Conservation (phyloP, 2,797 vertebrate genomes). For the Rhinoraja longicauda region DNA sequence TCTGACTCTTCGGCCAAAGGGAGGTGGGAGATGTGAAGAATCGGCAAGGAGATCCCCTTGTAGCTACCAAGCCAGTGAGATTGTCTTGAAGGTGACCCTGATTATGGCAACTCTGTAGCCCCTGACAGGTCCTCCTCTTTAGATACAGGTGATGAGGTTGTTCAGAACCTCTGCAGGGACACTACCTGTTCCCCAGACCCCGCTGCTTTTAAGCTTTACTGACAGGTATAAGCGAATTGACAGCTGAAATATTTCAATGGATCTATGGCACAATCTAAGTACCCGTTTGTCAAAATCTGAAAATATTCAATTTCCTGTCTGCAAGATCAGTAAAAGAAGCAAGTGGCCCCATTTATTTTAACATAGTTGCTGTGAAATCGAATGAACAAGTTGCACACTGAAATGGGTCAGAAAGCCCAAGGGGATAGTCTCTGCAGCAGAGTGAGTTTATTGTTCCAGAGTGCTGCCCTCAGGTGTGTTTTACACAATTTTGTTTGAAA, state of each 20-base stretch:
- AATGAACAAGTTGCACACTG: not conserved
- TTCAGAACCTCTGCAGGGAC: too few species aligned
- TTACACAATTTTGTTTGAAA: not conserved
- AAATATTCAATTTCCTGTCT: not conserved
- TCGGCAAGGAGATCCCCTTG: too few species aligned
- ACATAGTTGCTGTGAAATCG: not conserved
- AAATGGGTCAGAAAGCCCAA: not conserved
- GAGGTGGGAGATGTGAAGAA: too few species aligned
- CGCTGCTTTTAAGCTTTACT: too few species aligned
- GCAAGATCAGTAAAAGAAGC: not conserved
- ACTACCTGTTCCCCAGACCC: too few species aligned
- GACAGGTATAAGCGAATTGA: not conserved
- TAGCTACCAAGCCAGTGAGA: too few species aligned
- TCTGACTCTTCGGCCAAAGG: too few species aligned
- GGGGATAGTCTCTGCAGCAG: not conserved
- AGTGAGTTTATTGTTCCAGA: not conserved
- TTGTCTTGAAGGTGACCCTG: too few species aligned
- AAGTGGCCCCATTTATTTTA: not conserved
- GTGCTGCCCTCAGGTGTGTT: not conserved
- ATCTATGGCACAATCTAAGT: not conserved
- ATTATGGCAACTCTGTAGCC: too few species aligned
- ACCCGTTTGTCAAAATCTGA: not conserved
- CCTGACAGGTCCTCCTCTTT: too few species aligned
- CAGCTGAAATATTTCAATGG: not conserved
- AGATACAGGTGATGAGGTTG: too few species aligned